Base-by-base conservation (phyloP, 2,113 vertebrate species). In the Colinus virginianus region DNA sequence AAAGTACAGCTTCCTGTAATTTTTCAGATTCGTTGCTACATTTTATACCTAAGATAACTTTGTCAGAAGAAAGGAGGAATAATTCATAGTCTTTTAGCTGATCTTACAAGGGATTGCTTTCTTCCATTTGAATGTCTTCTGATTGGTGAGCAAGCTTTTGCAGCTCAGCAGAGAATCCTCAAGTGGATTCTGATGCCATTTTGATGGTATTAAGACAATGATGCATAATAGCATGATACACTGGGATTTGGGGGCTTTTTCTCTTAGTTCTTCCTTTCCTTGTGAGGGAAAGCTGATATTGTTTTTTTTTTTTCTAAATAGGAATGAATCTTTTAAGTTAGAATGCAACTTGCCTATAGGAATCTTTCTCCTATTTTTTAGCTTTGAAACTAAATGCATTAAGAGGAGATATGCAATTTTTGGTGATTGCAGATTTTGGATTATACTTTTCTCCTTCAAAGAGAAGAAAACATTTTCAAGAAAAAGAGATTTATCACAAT, bases 161-260 rank as follows among this genome's bases (percentile, higher is more conserved):
- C 88, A 92, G 94, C 58, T 94, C 78, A 84, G 58, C 70, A 95
- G 90, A 92, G 95, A 97, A 95, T 92, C 69, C 81, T 92, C 86
- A 5, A 96, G 84, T 90, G 84, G 84, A 40, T 93, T 96, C 94
- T 96, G 83, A 64, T 95, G 62, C 94, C 97, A 93, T 97, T 97
- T 96, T 95, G 96, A 90, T 90, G 90, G 87, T 94, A 95, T 96
- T 95, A 97, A 97, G 96, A 97, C 95, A 97, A 95, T 94, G 72
- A 69, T 91, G 92, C 70, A 89, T 96, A 97, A 97, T 79, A 84
- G 86, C 62, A 40, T 92, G 88, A 63, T 94, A 94, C 85, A 74
- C 77, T 12, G 3, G 14, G 51, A 53, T 53, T 53, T 53, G 26
- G 26, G 23, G 22, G 34, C 13, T 94, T 95, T 96, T 92, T 92